phyloP scores from a whole-genome alignment of 2,888 invertebrate species.

The Liopterus haemorrhoidalis region DNA sequence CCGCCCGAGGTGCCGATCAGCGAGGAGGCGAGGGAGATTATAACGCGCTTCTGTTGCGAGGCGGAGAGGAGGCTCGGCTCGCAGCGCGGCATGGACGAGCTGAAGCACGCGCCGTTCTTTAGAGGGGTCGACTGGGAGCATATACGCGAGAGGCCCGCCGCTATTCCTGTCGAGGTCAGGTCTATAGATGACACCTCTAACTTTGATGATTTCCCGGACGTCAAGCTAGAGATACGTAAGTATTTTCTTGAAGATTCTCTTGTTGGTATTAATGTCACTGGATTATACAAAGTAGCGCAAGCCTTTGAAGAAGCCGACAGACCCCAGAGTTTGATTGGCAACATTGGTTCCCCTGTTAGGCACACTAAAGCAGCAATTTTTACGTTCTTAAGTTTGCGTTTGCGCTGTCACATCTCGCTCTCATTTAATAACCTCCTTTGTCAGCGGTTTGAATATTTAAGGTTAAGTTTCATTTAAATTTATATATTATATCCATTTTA shows the following conservation, averaged over 20 bases:
- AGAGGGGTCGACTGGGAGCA: slow-evolving; percentile 98
- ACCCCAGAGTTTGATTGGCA: no score
- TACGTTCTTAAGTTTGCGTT: no score
- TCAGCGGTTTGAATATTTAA: no score
- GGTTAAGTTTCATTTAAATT: no score
- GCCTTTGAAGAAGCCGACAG: no score
- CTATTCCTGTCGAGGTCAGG: slow-evolving; percentile 94
- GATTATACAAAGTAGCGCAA: no score
- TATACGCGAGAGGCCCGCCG: slow-evolving; percentile 95
- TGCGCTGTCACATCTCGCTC: no score
- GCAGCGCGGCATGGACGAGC: slow-evolving; percentile 86
- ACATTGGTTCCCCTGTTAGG: no score
- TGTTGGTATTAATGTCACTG: slow-evolving; percentile 15
- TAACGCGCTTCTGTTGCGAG: slow-evolving; percentile 95
- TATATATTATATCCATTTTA: no score
- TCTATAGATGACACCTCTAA: slow-evolving; percentile 99
- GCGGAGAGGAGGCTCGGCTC: slow-evolving; percentile 87
- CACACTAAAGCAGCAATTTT: no score
- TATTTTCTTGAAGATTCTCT: slow-evolving; percentile 34
- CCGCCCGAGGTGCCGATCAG: slow-evolving; percentile 99
- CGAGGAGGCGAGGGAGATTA: slow-evolving; percentile 93
- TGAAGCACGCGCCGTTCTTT: slow-evolving; percentile 91
- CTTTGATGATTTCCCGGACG: slow-evolving; percentile 99
- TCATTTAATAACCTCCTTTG: no score
- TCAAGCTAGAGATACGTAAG: slow-evolving; percentile 97